Evolutionary conservation across 2,888 invertebrate species (phyloP).

Genomic region (Parapristionchus giblindavisi): DNA sequence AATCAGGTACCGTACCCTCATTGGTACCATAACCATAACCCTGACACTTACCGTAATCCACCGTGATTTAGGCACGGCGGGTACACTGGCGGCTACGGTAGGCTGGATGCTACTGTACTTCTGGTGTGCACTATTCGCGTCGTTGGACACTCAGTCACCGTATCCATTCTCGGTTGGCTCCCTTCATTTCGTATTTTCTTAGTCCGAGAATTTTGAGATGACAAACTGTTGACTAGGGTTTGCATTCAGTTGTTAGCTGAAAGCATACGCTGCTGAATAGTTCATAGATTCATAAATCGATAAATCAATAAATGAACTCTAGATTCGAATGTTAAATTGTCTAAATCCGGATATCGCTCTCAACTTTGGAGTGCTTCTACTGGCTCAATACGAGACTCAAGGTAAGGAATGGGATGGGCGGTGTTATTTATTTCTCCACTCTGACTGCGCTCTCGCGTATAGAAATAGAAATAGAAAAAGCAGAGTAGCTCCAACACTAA

Average conservation of each 20-base stretch:
- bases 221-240: neutral
- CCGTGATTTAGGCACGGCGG: slow-evolving; percentile 51
- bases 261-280: too few relatives aligned
- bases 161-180: slow-evolving; percentile 4
- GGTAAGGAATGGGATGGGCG: slow-evolving; percentile 38
- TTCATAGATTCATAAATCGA: too few relatives aligned
- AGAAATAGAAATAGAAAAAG: too few relatives aligned
- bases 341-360: slow-evolving; percentile 62
- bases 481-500: too few relatives aligned
- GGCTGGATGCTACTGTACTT: slow-evolving; percentile 64
- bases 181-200: neutral
- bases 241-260: slow-evolving; percentile 10
- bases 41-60: neutral
- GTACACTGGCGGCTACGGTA: slow-evolving; percentile 57
- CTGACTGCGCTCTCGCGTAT: too few relatives aligned
- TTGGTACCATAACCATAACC: too few relatives aligned
- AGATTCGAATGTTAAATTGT: slow-evolving; percentile 54
- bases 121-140: slow-evolving; percentile 45
- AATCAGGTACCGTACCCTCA: slow-evolving; percentile 58
- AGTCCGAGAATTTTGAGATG: neutral
- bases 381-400: slow-evolving; percentile 61
- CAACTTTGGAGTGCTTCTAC: slow-evolving; percentile 50
- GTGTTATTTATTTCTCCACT: slow-evolving; percentile 22
- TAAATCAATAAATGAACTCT: too few relatives aligned
- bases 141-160: neutral